These are phyloP conservation scores for Tiphia femorata DNA, from an alignment of 2,888 invertebrate species.

Conservation along the genomic window DNA sequence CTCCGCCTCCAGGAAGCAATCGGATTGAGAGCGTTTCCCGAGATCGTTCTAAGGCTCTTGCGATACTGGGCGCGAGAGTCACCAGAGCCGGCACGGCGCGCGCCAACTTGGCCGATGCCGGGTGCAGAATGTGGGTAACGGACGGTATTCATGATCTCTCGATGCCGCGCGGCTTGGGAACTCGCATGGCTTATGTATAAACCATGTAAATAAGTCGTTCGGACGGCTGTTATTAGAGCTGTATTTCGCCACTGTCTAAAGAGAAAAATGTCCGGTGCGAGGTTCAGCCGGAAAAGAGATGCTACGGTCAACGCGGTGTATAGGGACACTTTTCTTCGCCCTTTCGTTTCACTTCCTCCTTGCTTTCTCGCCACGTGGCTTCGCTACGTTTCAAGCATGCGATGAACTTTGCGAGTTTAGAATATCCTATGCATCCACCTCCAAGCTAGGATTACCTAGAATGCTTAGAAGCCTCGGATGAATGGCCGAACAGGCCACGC, in stretches of 20 bases:
- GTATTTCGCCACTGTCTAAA: conserved; percentile 43
- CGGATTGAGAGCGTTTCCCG: too few species aligned
- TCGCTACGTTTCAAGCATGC: too few species aligned
- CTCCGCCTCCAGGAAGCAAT: too few species aligned
- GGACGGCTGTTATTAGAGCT: conserved; percentile 51
- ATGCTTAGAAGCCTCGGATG: neutral
- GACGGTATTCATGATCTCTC: conserved; percentile 47
- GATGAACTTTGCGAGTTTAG: too few species aligned
- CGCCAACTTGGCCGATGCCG: conserved; percentile 5
- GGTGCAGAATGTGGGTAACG: conserved; percentile 48
- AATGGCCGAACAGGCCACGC: conserved; percentile 28
- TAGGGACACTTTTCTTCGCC: conserved; percentile 3
- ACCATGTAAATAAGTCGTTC: conserved; percentile 56
- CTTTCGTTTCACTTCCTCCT: conserved; percentile 7
- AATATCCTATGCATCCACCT: too few species aligned
- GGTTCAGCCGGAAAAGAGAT: conserved; percentile 57
- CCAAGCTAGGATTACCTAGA: too few species aligned
- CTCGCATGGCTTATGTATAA: conserved; percentile 25
- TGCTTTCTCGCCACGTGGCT: neutral
- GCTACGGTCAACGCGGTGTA: conserved; percentile 28
- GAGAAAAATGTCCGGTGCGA: conserved; percentile 47
- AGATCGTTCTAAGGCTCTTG: too few species aligned
- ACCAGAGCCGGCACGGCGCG: conserved; percentile 8
- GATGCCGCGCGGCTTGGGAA: conserved; percentile 22
- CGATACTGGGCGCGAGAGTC: too few species aligned